These are phyloP conservation scores for Stigmatopora nigra DNA, from an alignment of 2,113 vertebrate genomes.

Conservation along the genomic window DNA sequence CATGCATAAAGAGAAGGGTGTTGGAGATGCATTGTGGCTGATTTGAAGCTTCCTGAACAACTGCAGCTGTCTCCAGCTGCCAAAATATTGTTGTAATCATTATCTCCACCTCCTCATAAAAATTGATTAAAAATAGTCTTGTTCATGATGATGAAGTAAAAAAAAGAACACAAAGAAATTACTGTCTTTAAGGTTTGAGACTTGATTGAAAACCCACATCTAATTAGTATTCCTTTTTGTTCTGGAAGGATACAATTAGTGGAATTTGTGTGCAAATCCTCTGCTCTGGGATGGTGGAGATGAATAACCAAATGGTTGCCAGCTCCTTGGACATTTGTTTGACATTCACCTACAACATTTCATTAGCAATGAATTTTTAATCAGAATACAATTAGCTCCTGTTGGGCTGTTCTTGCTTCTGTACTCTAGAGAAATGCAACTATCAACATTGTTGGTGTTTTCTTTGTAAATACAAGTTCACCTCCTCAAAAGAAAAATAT, in stretches of 20 bases:
- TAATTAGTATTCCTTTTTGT: constrained; percentile 59
- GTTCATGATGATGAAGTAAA: constrained; percentile 1
- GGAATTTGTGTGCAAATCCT: constrained; percentile 38
- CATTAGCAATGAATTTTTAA: constrained; percentile 66
- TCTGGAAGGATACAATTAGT: constrained; percentile 57
- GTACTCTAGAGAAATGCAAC: constrained; percentile 26
- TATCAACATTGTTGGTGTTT: constrained; percentile 39
- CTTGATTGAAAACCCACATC: constrained; percentile 52
- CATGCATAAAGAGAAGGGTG: constrained; percentile 30
- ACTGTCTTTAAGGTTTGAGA: constrained; percentile 37
- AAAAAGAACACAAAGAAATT: constrained; percentile 28
- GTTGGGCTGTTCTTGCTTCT: constrained; percentile 22
- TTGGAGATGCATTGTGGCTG: constrained; percentile 31
- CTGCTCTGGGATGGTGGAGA: constrained; percentile 37
- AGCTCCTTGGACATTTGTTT: constrained; percentile 60
- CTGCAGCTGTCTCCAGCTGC: constrained; percentile 44
- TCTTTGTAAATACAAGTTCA: constrained; percentile 41
- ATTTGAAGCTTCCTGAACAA: constrained; percentile 44
- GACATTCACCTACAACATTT: constrained; percentile 59
- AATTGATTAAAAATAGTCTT: constrained; percentile 26
- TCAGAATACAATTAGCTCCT: constrained; percentile 65
- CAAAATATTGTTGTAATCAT: constrained; percentile 32
- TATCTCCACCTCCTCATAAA: constrained; percentile 5
- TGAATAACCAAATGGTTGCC: constrained; percentile 56
- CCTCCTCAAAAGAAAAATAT: constrained; percentile 33